Evolutionary conservation across 2,797 vertebrate genomes (phyloP).

Genomic region (Tragopan temminckii): DNA sequence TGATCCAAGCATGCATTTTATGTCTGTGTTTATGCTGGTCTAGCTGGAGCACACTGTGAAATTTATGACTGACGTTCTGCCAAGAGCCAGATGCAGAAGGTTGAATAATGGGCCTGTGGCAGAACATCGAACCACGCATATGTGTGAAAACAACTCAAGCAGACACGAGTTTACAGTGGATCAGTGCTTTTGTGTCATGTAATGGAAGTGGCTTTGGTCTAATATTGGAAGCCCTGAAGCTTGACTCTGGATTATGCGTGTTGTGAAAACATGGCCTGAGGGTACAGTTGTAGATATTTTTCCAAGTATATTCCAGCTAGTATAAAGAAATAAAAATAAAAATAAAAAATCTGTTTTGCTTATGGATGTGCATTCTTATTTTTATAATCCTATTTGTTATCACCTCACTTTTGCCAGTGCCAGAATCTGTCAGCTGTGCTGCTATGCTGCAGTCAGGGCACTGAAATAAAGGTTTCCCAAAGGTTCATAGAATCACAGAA

Average conservation of each 20-base stretch:
- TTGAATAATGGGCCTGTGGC: not conserved
- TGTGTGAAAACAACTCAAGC: not conserved
- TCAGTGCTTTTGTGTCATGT: not conserved
- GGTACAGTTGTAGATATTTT: not conserved
- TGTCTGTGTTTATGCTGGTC: not conserved
- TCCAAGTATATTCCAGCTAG: not conserved
- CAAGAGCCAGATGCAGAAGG: not conserved
- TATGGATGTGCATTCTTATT: not conserved
- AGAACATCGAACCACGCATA: not conserved
- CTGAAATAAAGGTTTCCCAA: not conserved
- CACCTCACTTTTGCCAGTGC: not conserved
- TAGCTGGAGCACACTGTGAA: not conserved
- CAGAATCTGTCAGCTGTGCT: not conserved
- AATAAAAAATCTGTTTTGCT: not conserved
- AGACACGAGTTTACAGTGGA: not conserved
- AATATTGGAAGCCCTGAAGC: not conserved
- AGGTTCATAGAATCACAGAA: not conserved
- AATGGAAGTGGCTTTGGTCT: not conserved
- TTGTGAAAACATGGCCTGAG: not conserved
- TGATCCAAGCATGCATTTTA: not conserved
- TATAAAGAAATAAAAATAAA: not conserved
- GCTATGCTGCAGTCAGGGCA: not conserved
- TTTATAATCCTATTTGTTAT: not conserved
- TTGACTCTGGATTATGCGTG: not conserved
- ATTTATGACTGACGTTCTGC: not conserved